These are phyloP conservation scores for Cydia splendana DNA, from an alignment of 1,140 invertebrate species.

Conservation along the genomic window DNA sequence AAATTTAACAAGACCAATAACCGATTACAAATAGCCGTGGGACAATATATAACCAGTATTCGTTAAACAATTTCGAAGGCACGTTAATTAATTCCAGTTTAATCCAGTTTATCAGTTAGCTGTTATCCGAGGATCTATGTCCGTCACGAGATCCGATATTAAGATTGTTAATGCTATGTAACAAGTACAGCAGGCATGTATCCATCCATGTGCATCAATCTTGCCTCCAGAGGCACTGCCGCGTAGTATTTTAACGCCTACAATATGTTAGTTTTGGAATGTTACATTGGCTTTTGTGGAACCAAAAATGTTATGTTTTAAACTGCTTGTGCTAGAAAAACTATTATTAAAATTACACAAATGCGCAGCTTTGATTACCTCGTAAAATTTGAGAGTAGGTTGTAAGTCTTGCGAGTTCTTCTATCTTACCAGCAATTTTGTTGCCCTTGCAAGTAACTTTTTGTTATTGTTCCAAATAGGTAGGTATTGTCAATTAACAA, in stretches of 20 bases:
- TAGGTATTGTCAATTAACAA: too few species aligned
- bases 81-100: constrained; percentile 61
- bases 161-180: constrained; percentile 51
- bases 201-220: constrained; percentile 17
- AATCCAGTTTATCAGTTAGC: constrained; percentile 61
- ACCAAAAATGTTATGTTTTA: too few species aligned
- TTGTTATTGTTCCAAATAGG: too few species aligned
- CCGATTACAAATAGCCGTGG: constrained; percentile 29
- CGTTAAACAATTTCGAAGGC: constrained; percentile 36
- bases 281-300: background rate
- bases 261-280: background rate
- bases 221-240: background rate
- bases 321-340: too few species aligned
- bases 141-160: constrained; percentile 48
- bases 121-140: constrained; percentile 55
- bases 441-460: too few species aligned
- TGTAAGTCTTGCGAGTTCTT: too few species aligned
- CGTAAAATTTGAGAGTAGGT: too few species aligned
- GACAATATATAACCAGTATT: constrained; percentile 25
- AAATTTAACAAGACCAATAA: constrained; percentile 20
- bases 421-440: too few species aligned
- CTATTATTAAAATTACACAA: too few species aligned
- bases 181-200: constrained; percentile 50
- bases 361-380: too few species aligned
- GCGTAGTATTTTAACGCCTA: constrained; percentile 1